phyloP scores from a whole-genome alignment of 2,113 vertebrate species.

The Antidorcas marsupialis region DNA sequence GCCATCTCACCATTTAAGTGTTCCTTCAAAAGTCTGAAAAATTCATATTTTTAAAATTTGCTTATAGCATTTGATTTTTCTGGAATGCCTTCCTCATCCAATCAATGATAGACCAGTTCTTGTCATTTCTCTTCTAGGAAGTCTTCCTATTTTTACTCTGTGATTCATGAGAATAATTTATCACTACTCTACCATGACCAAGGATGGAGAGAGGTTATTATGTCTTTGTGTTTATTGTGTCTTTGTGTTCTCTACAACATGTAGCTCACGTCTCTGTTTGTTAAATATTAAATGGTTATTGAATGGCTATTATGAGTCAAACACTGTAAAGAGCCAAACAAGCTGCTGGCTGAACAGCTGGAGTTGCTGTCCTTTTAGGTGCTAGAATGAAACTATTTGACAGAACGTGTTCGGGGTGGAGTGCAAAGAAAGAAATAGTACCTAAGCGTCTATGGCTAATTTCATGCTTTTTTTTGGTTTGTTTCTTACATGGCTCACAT shows the following conservation, averaged over 20 bases:
- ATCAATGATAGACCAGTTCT: not conserved
- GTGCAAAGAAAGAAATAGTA: not conserved
- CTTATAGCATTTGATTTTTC: not conserved
- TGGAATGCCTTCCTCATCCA: not conserved
- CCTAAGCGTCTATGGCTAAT: not conserved
- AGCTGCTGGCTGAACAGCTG: not conserved
- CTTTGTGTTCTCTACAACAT: not conserved
- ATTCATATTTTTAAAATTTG: not conserved
- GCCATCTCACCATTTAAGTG: not conserved
- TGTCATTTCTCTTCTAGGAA: not conserved
- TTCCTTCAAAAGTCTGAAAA: not conserved
- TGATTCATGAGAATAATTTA: not conserved
- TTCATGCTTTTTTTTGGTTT: not conserved
- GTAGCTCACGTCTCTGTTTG: not conserved
- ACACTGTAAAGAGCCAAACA: not conserved
- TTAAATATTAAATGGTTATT: constrained; percentile 43
- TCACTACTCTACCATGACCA: not conserved
- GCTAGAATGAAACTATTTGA: not conserved
- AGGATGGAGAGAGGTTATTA: not conserved
- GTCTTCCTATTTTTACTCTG: not conserved
- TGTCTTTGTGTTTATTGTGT: not conserved
- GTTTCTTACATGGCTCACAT: not conserved
- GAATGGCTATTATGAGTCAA: not conserved
- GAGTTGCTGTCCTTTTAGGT: not conserved
- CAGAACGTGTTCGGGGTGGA: not conserved